Conservation (phyloP, 1,140 invertebrate genomes). For the Tetramorium simillimum region DNA sequence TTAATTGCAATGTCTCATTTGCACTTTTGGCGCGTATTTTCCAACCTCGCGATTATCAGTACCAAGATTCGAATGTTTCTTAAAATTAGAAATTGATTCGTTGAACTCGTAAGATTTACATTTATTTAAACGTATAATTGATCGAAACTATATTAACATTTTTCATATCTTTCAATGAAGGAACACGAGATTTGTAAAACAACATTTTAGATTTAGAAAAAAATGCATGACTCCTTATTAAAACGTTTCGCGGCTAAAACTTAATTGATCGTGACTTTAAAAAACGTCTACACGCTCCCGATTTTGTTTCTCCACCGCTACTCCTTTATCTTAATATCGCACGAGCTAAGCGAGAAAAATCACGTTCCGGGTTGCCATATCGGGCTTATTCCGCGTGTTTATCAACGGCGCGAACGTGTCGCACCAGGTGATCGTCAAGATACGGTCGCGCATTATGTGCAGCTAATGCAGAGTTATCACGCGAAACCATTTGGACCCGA, state of each 20-base stretch:
- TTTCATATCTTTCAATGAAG: background rate
- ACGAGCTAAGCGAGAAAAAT: background rate
- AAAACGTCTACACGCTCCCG: background rate
- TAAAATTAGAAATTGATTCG: background rate
- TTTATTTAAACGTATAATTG: background rate
- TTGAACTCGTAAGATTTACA: background rate
- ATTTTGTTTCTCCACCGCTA: background rate
- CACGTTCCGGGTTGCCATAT: conserved; percentile 26
- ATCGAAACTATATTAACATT: background rate
- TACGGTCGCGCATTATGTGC: background rate
- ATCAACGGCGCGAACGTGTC: conserved; percentile 22
- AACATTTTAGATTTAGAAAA: background rate
- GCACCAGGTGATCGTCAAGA: conserved; percentile 20
- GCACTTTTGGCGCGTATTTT: background rate
- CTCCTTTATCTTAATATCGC: conserved; percentile 5
- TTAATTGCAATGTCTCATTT: background rate
- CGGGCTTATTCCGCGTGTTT: conserved; percentile 2
- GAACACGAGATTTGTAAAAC: background rate
- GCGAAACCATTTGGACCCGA: background rate
- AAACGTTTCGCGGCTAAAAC: background rate
- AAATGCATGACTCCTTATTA: background rate
- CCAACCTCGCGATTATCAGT: background rate
- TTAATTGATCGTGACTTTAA: background rate
- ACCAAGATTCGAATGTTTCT: background rate
- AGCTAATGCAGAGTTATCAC: conserved; percentile 32